A percentile compares a stretch with the other conserved stretches of the same genome.
Evolutionary conservation across 2,797 vertebrate species (phyloP).

Genomic region (Muscicapa comitata): DNA sequence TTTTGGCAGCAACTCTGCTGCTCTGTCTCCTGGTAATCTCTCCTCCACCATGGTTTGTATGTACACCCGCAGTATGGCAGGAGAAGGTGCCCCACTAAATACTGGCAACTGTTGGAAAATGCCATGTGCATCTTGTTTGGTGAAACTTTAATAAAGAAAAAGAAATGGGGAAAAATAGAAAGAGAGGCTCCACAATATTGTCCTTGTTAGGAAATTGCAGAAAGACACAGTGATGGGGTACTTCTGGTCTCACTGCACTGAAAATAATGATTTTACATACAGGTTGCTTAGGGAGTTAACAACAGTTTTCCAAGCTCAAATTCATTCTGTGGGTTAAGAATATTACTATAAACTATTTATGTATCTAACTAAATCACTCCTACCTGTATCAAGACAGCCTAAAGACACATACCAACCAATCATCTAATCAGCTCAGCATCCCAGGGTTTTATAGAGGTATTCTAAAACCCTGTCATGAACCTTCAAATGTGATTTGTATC

Average conservation of each 20-base stretch:
- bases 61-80: background rate
- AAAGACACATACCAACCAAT: background rate
- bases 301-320: background rate
- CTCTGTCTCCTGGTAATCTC: background rate
- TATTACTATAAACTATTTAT: background rate
- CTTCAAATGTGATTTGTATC: background rate
- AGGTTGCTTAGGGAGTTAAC: background rate
- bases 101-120: background rate
- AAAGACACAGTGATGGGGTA: background rate
- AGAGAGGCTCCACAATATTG: background rate
- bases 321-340: background rate
- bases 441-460: background rate
- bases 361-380: background rate
- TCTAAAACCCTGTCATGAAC: background rate
- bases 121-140: fast-evolving
- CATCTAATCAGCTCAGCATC: background rate
- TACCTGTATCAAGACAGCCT: background rate
- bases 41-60: background rate
- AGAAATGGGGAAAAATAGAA: background rate
- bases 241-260: background rate
- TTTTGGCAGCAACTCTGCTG: background rate
- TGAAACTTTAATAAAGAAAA: background rate
- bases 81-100: background rate
- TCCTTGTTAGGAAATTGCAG: background rate
- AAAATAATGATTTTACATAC: background rate